Percentiles rank a stretch among this genome's conserved stretches.
Conservation (phyloP, 2,797 vertebrate species). For the Pagetopsis macropterus region DNA sequence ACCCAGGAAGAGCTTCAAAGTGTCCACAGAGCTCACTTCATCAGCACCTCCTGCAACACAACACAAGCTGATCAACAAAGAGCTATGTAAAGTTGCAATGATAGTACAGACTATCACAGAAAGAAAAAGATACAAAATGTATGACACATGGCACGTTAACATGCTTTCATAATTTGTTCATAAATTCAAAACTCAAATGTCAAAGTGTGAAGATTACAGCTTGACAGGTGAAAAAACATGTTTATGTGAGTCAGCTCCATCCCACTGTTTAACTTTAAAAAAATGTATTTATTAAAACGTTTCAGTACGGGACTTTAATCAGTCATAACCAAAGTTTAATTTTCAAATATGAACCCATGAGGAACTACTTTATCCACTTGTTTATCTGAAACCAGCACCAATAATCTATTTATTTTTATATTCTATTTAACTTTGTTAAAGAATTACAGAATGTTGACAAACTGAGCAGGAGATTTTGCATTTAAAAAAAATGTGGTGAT, state of each 20-base stretch:
- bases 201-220: background rate
- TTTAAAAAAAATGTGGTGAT: background rate
- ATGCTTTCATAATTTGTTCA: background rate
- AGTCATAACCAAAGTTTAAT: too few relatives aligned
- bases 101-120: background rate
- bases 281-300: too few relatives aligned
- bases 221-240: too few relatives aligned
- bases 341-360: too few relatives aligned
- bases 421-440: too few relatives aligned
- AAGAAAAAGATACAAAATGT: too few relatives aligned
- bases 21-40: constrained; percentile 83
- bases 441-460: background rate
- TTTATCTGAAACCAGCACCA: too few relatives aligned
- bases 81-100: too few relatives aligned
- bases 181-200: background rate
- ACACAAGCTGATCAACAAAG: constrained; percentile 13
- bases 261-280: too few relatives aligned
- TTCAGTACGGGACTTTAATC: too few relatives aligned
- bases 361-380: background rate
- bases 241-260: too few relatives aligned
- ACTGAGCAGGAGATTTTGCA: background rate
- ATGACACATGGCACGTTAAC: background rate
- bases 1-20: constrained; percentile 43
- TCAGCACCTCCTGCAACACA: constrained; percentile 84
- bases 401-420: too few relatives aligned